Evolutionary conservation across 1,140 invertebrate genomes (phyloP), one percentile per base, ranked within the genome.

Genomic region (Phthorimaea operculella): DNA sequence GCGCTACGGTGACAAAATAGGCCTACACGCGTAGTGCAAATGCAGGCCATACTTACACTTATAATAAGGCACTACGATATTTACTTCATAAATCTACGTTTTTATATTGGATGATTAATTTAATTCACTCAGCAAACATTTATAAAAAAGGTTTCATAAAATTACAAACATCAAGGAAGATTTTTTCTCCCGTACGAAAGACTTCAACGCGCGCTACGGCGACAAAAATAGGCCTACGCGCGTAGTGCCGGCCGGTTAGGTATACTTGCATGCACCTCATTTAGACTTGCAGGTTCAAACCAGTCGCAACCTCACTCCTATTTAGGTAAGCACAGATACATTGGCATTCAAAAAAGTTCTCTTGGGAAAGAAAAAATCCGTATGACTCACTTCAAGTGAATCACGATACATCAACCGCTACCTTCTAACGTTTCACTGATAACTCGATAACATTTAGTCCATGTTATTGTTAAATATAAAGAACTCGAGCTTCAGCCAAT

Each of bases 321-420:
- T 10, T 39, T n/a, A 39, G 21, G 36, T 39, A 39, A 39, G 36
- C n/a, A 10, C 36, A 39, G 36, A 39, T 12, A 39, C n/a, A 12
- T 39, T n/a, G 10, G 36, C 10, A 39, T 39, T 39, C 10, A 39
- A 39, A 39, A 39, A 39, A 39, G 36, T 3, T 39, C 2, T 28
- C 21, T 39, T 39, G 10, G 8, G n/a, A 47, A 47, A 16, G 16
- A 47, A 48, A 51, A 70, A 70, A 67, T n/a, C 65, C 51, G 28
- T 54, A 42, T 73, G 74, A 71, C 52, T 74, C 68, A 77, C 50
- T 54, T 55, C 45, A 66, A 64, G 59, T 80, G 77, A 80, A 63
- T 80, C 77, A 78, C 60, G 52, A 58, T 54, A 55, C 54, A 63
- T 58, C 16, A 57, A 76, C 73, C 67, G 74, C 68, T 75, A 69